phyloP scores from a whole-genome alignment of 2,113 vertebrate species.

The Ciconia stormi region DNA sequence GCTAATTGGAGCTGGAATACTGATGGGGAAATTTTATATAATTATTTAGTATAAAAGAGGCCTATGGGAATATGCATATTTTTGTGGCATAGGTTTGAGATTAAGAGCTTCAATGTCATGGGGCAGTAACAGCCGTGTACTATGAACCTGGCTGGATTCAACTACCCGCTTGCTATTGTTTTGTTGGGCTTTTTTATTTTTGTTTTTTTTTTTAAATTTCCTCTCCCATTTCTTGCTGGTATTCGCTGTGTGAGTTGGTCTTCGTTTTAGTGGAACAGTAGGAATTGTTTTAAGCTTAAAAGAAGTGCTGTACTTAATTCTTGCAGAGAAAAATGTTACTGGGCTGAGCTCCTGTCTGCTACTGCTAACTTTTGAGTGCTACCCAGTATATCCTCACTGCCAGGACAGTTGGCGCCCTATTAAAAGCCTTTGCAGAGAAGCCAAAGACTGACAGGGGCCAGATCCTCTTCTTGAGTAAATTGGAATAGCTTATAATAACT shows the following conservation, averaged over 20 bases:
- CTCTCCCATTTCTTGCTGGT: background rate
- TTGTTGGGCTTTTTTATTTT: background rate
- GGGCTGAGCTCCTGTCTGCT: conserved; percentile 33
- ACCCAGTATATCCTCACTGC: background rate
- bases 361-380: background rate
- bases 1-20: background rate
- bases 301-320: conserved; percentile 7
- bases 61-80: background rate
- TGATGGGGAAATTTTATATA: background rate
- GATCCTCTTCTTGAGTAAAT: conserved; percentile 4
- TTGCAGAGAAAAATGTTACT: background rate
- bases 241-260: background rate
- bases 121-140: background rate
- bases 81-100: background rate
- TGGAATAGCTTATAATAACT: background rate
- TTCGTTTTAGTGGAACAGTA: conserved; percentile 41
- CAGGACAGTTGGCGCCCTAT: conserved; percentile 11
- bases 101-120: background rate
- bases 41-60: background rate
- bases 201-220: background rate
- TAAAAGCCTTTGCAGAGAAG: conserved; percentile 40
- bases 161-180: background rate
- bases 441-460: background rate
- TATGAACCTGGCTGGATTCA: background rate
- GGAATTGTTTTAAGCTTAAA: conserved; percentile 28